Base-by-base conservation (phyloP, 2,888 invertebrate genomes). In the Drosophila austrosaltans region DNA sequence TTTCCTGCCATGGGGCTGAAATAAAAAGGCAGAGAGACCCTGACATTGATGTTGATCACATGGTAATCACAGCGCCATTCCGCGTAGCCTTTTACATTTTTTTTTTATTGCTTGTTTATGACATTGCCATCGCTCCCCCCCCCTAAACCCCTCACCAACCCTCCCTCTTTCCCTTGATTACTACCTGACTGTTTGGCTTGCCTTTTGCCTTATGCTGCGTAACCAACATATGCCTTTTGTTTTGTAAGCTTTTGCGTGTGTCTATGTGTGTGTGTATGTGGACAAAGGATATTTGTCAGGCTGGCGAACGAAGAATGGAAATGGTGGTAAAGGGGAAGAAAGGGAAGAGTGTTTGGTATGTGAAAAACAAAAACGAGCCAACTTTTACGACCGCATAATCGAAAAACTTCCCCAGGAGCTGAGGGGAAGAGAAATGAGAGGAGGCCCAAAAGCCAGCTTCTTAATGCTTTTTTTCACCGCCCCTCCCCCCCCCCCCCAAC, bases 101-200 rank as follows among this genome's bases (percentile, higher is more conserved):
- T 16, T 16, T 16, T 88, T 85, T 89, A 84, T 85, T 85, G 80
- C 89, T 84, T 87, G 84, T 82, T 89, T 89, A 85, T 89, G 89
- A 78, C 89, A 76, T 68, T 78, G 76, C 74, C 81, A 75, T 74
- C 56, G 40, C 1, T 28, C 6, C 44, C 40, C 1, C 1, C 22
- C 7, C n/a, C 39, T 2, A 0, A 36, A 2, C 25, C 25, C 7
- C 3, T 8, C 20, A 16, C 6, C 16, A 3, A 28, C 4, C 3
- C 30, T 36, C 8, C 8, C 3, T 1, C 22, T 20, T 28, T 10
- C 10, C 48, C 8, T 22, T 6, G 20, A 53, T 22, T 5, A 48
- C 48, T 22, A 48, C 48, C 48, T 48, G 48, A 48, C 48, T 22
- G 10, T 48, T 48, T 48, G 48, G 22, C 48, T 48, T 48, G 48